phyloP scores from a whole-genome alignment of 2,113 vertebrate species.

The Chlorodrepanis virens region DNA sequence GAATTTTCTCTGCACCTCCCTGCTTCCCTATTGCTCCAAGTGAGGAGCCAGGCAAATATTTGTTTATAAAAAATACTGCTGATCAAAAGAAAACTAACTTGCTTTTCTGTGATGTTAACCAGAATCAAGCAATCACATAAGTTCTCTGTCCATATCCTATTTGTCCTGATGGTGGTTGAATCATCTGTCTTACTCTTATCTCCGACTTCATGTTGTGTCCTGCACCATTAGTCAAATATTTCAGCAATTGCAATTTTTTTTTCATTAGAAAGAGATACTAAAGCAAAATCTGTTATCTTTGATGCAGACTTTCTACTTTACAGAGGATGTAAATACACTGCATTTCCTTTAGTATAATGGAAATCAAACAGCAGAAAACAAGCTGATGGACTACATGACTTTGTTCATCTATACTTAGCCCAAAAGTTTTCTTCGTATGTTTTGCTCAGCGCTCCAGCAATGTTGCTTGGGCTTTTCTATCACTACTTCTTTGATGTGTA shows the following conservation, averaged over 20 bases:
- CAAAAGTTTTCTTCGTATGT: background rate
- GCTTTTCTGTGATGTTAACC: background rate
- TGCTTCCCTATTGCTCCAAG: background rate
- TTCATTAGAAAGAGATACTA: background rate
- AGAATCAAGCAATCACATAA: background rate
- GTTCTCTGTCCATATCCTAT: background rate
- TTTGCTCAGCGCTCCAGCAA: background rate
- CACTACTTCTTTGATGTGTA: background rate
- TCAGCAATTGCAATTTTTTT: background rate
- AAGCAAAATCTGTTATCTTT: background rate
- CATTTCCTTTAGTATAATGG: background rate
- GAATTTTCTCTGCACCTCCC: background rate
- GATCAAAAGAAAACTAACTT: background rate
- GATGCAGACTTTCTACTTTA: background rate
- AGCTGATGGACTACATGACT: background rate
- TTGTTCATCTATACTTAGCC: background rate
- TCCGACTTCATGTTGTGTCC: background rate
- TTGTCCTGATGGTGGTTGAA: background rate
- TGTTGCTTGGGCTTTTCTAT: background rate
- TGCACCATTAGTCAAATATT: background rate
- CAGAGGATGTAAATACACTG: background rate
- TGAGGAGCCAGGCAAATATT: background rate
- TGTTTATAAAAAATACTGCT: background rate
- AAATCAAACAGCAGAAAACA: background rate
- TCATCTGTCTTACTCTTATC: background rate